Evolutionary conservation across 2,888 invertebrate genomes (phyloP), one percentile per base, ranked within the genome.

Genomic region (Lissocephala sabroskyi): DNA sequence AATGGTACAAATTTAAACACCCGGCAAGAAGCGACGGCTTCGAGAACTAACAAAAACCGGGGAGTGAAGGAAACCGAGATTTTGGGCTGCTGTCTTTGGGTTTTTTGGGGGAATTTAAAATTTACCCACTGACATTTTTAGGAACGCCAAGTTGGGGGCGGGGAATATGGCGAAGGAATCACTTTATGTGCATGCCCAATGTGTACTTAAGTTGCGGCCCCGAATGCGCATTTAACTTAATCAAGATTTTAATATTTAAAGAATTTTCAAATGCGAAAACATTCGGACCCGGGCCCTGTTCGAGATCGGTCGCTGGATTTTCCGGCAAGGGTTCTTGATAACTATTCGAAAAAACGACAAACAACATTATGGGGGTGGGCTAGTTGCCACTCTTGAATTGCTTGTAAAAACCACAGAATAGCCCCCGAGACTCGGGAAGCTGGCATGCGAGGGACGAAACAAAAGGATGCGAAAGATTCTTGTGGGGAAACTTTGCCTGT

Each of bases 231-330:
- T 79, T 80, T 79, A 77, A 68, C 81, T 79, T 80, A 81, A 79
- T 81, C 79, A 79, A 79, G 79, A 80, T 79, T 80, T 81, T 76
- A 79, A 79, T 79, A 79, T 79, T 79, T 79, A 79, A 79, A 75
- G 63, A 68, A 68, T 62, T 67, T 73, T 35, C 52, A 56, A 56
- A 62, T 50, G 9, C 45, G n/a, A 36, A 28, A 5, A 30, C 17
- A 45, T n/a, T n/a, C n/a, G n/a, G n/a, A n/a, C n/a, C n/a, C n/a
- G n/a, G n/a, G n/a, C n/a, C n/a, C n/a, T n/a, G n/a, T n/a, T 17
- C 30, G 16, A 11, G 18, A 10, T n/a, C 11, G 10, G 32, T 9
- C 4, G 1, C n/a, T 17, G 26, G 18, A 19, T 30, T n/a, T 44
- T 10, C 14, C 45, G 45, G 40, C 49, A 70, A 70, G 56, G 62